These are phyloP conservation scores for Mormyrus proboscirostris DNA, from an alignment of 2,797 vertebrate species.

Conservation along the genomic window DNA sequence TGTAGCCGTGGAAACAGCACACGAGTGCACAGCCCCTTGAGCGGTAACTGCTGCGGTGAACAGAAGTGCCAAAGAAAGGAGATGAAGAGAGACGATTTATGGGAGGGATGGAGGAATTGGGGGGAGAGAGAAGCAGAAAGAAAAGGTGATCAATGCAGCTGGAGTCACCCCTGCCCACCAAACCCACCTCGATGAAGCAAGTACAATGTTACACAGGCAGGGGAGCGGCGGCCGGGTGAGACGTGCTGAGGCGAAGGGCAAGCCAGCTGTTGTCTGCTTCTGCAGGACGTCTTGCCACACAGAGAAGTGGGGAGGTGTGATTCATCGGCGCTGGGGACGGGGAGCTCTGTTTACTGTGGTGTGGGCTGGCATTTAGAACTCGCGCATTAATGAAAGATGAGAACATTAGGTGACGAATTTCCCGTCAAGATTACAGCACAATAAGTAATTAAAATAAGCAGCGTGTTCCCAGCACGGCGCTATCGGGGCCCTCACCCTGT, in stretches of 20 bases:
- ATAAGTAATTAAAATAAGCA: neutral
- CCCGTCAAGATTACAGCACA: neutral
- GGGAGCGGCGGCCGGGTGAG: neutral
- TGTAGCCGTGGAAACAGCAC: neutral
- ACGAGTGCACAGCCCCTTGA: neutral
- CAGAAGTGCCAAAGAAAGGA: neutral
- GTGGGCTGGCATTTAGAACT: constrained; percentile 3
- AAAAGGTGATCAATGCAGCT: neutral
- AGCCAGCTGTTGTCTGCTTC: neutral
- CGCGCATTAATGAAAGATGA: constrained; percentile 1
- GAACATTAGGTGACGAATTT: neutral
- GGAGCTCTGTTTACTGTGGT: neutral
- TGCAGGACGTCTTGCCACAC: neutral
- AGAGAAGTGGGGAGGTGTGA: neutral
- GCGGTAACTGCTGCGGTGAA: too few relatives aligned
- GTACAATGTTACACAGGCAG: neutral
- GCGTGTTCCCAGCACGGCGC: neutral
- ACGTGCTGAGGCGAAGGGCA: neutral
- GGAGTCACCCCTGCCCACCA: neutral
- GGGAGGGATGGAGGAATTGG: neutral
- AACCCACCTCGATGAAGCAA: neutral
- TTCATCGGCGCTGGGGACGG: neutral
- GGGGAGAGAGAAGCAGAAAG: neutral
- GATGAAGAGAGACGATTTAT: neutral
- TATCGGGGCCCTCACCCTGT: neutral